Conservation (phyloP, 2,888 invertebrate species). For the Amorpha juglandis region DNA sequence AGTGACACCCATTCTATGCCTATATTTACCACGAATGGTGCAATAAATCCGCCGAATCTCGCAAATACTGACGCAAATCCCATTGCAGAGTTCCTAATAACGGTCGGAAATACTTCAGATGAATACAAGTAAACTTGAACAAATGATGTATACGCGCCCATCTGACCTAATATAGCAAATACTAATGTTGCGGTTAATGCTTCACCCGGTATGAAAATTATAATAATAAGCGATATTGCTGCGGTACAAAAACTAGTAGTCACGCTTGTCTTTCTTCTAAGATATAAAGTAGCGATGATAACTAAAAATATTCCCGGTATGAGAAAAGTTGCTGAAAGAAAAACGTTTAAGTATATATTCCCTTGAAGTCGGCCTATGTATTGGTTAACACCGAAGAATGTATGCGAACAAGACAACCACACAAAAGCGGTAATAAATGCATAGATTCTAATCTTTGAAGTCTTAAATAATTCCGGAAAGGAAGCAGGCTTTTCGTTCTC, state of each 20-base stretch:
- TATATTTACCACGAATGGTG: slow-evolving; percentile 87
- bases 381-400: slow-evolving; percentile 92
- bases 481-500: slow-evolving; percentile 55
- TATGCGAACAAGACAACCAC: slow-evolving; percentile 92
- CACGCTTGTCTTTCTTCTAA: slow-evolving; percentile 62
- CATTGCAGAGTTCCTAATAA: slow-evolving; percentile 90
- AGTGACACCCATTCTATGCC: slow-evolving; percentile 71
- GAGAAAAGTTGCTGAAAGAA: slow-evolving; percentile 84
- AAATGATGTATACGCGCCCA: slow-evolving; percentile 88
- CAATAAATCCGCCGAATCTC: slow-evolving; percentile 87
- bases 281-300: slow-evolving; percentile 58
- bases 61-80: slow-evolving; percentile 89
- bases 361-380: slow-evolving; percentile 91
- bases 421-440: slow-evolving; percentile 87
- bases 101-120: slow-evolving; percentile 92
- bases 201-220: slow-evolving; percentile 63
- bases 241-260: slow-evolving; percentile 61
- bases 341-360: slow-evolving; percentile 91
- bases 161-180: slow-evolving; percentile 89
- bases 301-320: slow-evolving; percentile 62
- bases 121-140: slow-evolving; percentile 88
- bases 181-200: slow-evolving; percentile 81
- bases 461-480: slow-evolving; percentile 86
- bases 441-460: slow-evolving; percentile 87
- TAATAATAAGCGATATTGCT: slow-evolving; percentile 62